These are phyloP conservation scores for Branchellion lobata DNA, from an alignment of 2,888 invertebrate species.

Conservation along the genomic window DNA sequence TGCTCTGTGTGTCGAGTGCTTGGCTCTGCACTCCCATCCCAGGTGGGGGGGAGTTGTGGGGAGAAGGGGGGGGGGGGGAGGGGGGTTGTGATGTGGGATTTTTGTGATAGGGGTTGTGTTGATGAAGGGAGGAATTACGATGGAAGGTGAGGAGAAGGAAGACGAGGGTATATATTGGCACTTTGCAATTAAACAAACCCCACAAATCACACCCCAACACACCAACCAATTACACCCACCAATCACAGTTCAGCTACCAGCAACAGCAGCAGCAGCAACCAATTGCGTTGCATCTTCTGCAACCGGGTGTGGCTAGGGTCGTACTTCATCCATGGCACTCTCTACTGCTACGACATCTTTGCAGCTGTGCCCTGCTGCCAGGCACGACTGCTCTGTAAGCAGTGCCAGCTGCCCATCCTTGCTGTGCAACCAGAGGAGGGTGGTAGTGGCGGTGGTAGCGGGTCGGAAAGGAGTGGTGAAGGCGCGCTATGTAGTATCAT, in stretches of 20 bases:
- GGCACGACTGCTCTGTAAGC: constrained; percentile 89
- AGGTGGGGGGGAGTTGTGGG: too few species aligned
- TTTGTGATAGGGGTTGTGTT: neutral
- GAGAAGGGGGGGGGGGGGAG: too few species aligned
- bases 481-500: neutral
- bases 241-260: neutral
- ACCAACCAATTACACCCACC: too few species aligned
- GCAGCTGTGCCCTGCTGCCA: constrained; percentile 94
- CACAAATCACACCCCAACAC: too few species aligned
- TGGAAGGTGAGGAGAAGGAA: too few species aligned
- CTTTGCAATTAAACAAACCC: too few species aligned
- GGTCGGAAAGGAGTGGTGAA: neutral
- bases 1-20: constrained; percentile 81
- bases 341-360: constrained; percentile 97
- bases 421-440: constrained; percentile 53
- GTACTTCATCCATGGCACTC: constrained; percentile 78
- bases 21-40: neutral
- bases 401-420: constrained; percentile 69
- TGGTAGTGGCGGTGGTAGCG: neutral
- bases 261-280: constrained; percentile 3
- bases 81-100: neutral
- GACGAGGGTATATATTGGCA: too few species aligned
- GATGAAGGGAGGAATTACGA: too few species aligned
- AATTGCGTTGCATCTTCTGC: constrained; percentile 56
- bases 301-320: constrained; percentile 70